Conservation (phyloP, 2,888 invertebrate species). For the Malthinus flaveolus region DNA sequence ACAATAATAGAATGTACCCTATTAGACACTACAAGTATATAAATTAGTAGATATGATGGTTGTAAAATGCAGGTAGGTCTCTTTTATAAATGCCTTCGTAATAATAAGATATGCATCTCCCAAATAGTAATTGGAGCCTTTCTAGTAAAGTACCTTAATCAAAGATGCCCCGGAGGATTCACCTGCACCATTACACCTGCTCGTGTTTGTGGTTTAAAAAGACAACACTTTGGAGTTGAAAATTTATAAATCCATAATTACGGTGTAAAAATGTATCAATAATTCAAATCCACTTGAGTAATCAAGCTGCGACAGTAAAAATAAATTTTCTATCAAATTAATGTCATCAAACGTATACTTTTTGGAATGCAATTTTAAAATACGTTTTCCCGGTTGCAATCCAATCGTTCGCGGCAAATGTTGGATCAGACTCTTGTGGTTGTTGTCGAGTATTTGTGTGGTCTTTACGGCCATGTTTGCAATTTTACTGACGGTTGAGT, state of each 20-base stretch:
- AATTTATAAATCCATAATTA: too few species aligned
- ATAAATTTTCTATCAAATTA: slow-evolving; percentile 19
- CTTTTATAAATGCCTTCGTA: slow-evolving; percentile 27
- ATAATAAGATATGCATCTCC: slow-evolving; percentile 33
- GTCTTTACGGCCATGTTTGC: slow-evolving; percentile 33
- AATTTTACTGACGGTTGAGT: slow-evolving; percentile 41
- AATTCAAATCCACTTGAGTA: neutral
- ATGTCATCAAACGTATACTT: slow-evolving; percentile 33
- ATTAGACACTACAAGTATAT: too few species aligned
- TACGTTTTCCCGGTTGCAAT: slow-evolving; percentile 29
- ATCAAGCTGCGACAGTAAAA: neutral
- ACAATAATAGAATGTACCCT: too few species aligned
- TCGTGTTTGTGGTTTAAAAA: slow-evolving; percentile 13
- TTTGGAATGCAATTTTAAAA: slow-evolving; percentile 34
- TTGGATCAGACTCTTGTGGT: slow-evolving; percentile 25
- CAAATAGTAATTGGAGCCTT: slow-evolving; percentile 31
- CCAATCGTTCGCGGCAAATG: slow-evolving; percentile 8
- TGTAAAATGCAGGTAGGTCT: slow-evolving; percentile 10
- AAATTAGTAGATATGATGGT: too few species aligned
- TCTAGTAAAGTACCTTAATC: slow-evolving; percentile 35
- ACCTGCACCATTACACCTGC: slow-evolving; percentile 33
- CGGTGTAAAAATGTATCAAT: neutral
- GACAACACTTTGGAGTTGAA: neutral
- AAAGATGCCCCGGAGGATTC: slow-evolving; percentile 28
- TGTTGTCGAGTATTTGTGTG: slow-evolving; percentile 28